Evolutionary conservation across 2,888 invertebrate species (phyloP).

Genomic region (Eristalis tenax): DNA sequence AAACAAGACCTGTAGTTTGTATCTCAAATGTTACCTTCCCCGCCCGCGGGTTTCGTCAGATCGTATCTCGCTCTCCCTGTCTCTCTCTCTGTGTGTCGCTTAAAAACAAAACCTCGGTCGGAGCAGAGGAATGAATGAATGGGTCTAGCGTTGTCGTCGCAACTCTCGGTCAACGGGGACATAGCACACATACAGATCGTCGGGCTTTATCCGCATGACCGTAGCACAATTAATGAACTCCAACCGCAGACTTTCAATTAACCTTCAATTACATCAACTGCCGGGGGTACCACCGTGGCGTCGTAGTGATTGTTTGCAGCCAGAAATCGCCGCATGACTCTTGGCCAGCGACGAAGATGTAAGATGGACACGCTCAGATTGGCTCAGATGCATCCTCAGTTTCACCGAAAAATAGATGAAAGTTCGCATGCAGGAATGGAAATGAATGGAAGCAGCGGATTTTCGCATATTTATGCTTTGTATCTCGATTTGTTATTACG

Average conservation of each 20-base stretch:
- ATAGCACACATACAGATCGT: constrained; percentile 17
- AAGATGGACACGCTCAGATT: constrained; percentile 5
- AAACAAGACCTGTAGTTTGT: constrained; percentile 45
- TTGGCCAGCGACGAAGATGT: not conserved
- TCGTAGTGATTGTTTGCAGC: not conserved
- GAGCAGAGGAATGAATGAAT: constrained; percentile 5
- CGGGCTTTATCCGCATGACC: constrained; percentile 32
- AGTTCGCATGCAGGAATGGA: not conserved
- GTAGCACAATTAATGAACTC: constrained; percentile 59
- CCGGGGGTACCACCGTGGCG: constrained; percentile 20
- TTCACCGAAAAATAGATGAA: not conserved
- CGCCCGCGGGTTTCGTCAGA: not conserved
- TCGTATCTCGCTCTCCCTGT: not conserved
- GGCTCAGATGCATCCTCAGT: too few relatives aligned
- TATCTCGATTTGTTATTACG: constrained; percentile 62
- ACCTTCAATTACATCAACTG: constrained; percentile 68
- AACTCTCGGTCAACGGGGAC: constrained; percentile 38
- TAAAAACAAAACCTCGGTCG: constrained; percentile 1
- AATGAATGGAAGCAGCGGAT: not conserved
- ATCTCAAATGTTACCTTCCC: not conserved
- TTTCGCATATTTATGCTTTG: constrained; percentile 32
- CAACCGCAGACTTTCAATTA: constrained; percentile 64
- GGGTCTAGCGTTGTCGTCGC: not conserved
- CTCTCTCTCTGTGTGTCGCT: not conserved
- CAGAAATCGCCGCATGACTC: constrained; percentile 4